Evolutionary conservation across 2,113 vertebrate species (phyloP).

Genomic region (Ranitomeya variabilis): DNA sequence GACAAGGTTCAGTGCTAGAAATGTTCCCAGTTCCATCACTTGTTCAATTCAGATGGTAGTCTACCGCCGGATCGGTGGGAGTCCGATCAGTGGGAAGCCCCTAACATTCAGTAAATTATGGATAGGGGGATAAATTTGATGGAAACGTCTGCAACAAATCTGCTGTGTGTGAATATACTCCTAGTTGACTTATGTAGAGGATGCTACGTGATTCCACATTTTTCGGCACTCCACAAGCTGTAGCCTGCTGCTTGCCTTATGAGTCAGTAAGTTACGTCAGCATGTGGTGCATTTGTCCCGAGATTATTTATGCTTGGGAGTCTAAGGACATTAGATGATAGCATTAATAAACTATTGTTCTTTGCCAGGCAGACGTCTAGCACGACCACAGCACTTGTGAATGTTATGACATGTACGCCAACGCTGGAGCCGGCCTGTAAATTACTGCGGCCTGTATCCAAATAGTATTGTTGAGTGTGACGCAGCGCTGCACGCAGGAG

Average conservation of each 20-base stretch:
- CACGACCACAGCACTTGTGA: slow-evolving; percentile 24
- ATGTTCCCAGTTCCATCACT: too few relatives aligned
- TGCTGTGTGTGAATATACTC: too few relatives aligned
- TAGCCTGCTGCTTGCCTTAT: background rate
- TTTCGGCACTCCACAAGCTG: background rate
- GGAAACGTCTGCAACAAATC: too few relatives aligned
- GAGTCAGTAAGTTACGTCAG: background rate
- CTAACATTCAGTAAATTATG: too few relatives aligned
- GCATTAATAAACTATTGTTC: slow-evolving; percentile 1
- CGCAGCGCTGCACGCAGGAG: background rate
- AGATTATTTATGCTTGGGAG: slow-evolving; percentile 11
- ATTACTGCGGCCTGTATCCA: slow-evolving; percentile 1
- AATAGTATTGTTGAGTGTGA: slow-evolving; percentile 1
- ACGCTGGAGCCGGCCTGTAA: slow-evolving; percentile 3
- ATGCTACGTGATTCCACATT: background rate
- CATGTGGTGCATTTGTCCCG: background rate
- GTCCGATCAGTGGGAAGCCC: too few relatives aligned
- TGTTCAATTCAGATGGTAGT: too few relatives aligned
- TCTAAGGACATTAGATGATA: background rate
- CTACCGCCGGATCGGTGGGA: too few relatives aligned
- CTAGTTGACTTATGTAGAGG: background rate
- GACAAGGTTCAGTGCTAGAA: too few relatives aligned
- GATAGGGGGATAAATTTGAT: too few relatives aligned
- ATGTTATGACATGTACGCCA: slow-evolving; percentile 49
- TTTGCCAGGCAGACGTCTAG: background rate